phyloP scores from a whole-genome alignment of 2,888 invertebrate genomes.

The Microplitis manilae region DNA sequence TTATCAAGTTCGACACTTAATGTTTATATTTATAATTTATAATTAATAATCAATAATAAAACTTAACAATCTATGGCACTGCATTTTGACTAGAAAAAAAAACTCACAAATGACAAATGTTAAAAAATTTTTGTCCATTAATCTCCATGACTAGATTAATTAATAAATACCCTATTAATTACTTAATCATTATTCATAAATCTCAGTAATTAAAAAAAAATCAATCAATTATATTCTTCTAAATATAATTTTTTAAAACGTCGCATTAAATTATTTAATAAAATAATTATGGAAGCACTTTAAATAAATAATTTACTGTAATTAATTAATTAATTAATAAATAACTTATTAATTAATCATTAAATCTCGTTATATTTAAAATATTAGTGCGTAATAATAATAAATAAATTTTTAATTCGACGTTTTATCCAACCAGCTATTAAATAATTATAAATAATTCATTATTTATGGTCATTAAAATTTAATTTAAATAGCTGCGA shows the following conservation, averaged over 20 bases:
- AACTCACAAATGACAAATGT: conserved; percentile 8
- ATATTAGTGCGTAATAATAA: too few species aligned
- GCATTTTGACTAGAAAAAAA: conserved; percentile 22
- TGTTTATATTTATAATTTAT: neutral
- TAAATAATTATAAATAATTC: too few species aligned
- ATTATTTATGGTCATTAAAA: too few species aligned
- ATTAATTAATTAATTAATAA: conserved; percentile 19
- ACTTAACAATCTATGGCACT: conserved; percentile 30
- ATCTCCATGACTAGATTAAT: neutral
- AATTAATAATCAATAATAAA: conserved; percentile 23
- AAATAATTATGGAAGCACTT: conserved; percentile 26
- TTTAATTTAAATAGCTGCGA: too few species aligned
- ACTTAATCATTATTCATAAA: too few species aligned
- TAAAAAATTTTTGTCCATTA: neutral
- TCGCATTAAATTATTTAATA: conserved; percentile 7
- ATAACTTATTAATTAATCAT: neutral
- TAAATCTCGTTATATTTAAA: neutral
- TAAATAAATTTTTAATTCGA: too few species aligned
- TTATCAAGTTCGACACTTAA: conserved; percentile 6
- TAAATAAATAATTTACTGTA: conserved; percentile 8
- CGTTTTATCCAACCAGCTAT: too few species aligned
- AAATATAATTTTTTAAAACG: neutral
- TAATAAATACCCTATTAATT: neutral
- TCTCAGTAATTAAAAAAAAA: too few species aligned
- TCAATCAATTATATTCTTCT: too few species aligned